Evolutionary conservation across 2,888 invertebrate genomes (phyloP), one percentile per base, ranked within the genome.

Genomic region (Chrysina gloriosa): DNA sequence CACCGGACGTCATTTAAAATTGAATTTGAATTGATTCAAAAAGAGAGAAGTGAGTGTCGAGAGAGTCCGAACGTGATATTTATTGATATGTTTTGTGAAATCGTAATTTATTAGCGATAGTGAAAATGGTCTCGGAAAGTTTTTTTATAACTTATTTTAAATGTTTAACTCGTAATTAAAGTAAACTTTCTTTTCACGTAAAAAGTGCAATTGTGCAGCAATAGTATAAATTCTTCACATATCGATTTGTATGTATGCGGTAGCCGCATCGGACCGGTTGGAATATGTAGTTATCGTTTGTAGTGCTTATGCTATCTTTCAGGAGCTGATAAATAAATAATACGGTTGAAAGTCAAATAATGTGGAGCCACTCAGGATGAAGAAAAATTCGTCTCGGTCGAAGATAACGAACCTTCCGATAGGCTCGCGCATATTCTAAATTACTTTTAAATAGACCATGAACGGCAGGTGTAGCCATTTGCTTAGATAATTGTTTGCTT

Each of bases 21-120:
- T 58, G 7, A 58, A 58, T 39, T 39, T 58, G 7, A 58, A 39
- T 58, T 19, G 23, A 58, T 39, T 23, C 1, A 39, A 39, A 0
- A 29, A 52, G 52, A 25, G 19, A 21, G 27, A 14, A 27, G 39
- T 36, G 25, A 27, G 25, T 14, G 6, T n/a, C 14, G 23, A 16
- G 58, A 52, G 9, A 31, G 34, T 29, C 16, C 2, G 19, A 6
- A 45, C 7, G 45, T 21, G 31, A 31, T 58, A 58, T 58, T 58
- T 58, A 58, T 58, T 39, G 58, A 25, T 58, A 39, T 58, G 58
- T 39, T 58, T 58, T 39, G 58, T 25, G 58, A 58, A 58, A 58
- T 58, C 39, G 25, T 11, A n/a, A 39, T 39, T 58, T 39, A 58
- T 9, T 39, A 19, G 16, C 23, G 19, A 58, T 11, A 25, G 9